Evolutionary conservation across 2,888 invertebrate genomes (phyloP).

Genomic region (Aleiodes alternator): DNA sequence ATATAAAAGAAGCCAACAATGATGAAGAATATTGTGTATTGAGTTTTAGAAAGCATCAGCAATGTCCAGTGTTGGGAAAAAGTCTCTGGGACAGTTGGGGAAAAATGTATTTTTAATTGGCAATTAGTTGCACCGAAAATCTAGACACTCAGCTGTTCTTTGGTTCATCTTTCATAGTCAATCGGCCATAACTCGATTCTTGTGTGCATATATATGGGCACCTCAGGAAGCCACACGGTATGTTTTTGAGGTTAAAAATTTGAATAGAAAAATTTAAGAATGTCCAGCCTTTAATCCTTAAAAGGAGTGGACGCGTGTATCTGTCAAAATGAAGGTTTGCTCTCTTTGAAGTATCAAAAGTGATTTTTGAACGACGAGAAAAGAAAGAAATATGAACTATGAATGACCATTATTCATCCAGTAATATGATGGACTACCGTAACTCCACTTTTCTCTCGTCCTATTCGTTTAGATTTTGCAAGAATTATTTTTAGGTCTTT

Average conservation of each 20-base stretch:
- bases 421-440: slow-evolving; percentile 15
- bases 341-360: not conserved
- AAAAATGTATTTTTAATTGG: slow-evolving; percentile 73
- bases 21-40: slow-evolving; percentile 18
- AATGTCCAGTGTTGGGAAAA: slow-evolving; percentile 35
- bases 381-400: slow-evolving; percentile 1
- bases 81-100: slow-evolving; percentile 48
- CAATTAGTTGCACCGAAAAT: slow-evolving; percentile 71
- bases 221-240: not conserved
- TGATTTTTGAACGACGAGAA: not conserved
- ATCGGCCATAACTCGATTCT: slow-evolving; percentile 27
- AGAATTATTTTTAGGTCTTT: not conserved
- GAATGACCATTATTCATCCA: slow-evolving; percentile 17
- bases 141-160: slow-evolving; percentile 68
- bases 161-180: slow-evolving; percentile 42
- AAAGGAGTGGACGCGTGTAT: slow-evolving; percentile 20
- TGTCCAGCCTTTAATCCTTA: slow-evolving; percentile 24
- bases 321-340: not conserved
- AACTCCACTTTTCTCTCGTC: not conserved
- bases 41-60: slow-evolving; percentile 30
- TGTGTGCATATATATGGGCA: not conserved
- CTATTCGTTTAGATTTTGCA: not conserved
- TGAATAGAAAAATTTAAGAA: slow-evolving; percentile 25
- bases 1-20: slow-evolving; percentile 42
- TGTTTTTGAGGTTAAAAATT: slow-evolving; percentile 35